Base-by-base conservation (phyloP, 2,888 invertebrate species). In the Rhagonycha fulva region DNA sequence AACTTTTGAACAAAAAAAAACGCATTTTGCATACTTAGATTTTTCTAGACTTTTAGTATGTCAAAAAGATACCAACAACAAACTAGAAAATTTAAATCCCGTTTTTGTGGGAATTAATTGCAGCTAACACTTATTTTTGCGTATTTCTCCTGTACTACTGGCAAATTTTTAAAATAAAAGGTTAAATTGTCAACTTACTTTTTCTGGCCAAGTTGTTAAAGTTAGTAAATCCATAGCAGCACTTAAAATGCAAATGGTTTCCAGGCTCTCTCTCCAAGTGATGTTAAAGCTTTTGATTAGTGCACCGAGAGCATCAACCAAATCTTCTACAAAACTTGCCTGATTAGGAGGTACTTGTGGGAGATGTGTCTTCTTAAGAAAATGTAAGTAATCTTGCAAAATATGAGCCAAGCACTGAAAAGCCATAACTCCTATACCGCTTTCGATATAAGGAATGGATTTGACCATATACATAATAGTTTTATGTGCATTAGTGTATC, bases 191-290 rank as follows among this genome's bases (percentile, higher is more conserved):
- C n/a, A 7, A 79, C 84, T 85, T 85, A 92, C 91, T 84, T 89
- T 89, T 4, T 90, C 81, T 28, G 89, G 85, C 83, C 91, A 88
- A 77, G 89, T 89, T 9, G 89, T 86, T 81, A 90, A 88, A 76
- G 89, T 89, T 23, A 92, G 82, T 70, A 92, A 89, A 76, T 89
- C 89, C 76, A 91, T 88, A 10, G 90, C 88, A 4, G 89, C 86
- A 63, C 89, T 88, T 61, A 91, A 86, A 11, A 95, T 87, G 80
- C 93, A 93, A 76, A 94, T 89, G 0, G 94, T 92, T 88, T 95
- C 95, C 3, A 95, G 89, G 75, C 93, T 94, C 81, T 95, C 94
- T 75, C 92, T 91, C 95, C 95, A 95, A 32, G 93, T 93, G 12
- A 95, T 92, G 77, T 93, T 91, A 81, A 93, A 93, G 68, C 92